Evolutionary conservation across 1,140 invertebrate species (phyloP).

Genomic region (Ostrea denselamellosa): DNA sequence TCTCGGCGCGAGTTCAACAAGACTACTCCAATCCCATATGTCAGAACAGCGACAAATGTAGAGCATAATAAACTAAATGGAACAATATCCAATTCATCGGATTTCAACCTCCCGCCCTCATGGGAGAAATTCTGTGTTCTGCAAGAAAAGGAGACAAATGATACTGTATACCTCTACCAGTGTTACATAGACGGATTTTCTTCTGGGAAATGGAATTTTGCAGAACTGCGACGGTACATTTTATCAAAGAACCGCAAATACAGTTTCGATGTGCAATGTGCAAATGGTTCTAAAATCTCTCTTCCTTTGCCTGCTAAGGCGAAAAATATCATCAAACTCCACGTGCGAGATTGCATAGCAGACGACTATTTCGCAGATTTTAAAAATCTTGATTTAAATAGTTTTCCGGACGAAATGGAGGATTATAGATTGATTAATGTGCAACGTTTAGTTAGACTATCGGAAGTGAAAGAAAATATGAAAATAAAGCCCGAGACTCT

Average conservation of each 20-base stretch:
- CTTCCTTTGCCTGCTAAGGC: background rate
- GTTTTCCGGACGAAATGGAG: slow-evolving; percentile 1
- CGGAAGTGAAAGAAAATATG: background rate
- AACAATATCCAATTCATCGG: background rate
- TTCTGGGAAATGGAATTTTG: background rate
- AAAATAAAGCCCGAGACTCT: background rate
- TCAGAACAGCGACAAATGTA: background rate
- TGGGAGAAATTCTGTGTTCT: background rate
- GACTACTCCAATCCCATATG: background rate
- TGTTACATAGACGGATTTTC: background rate
- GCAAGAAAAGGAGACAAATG: background rate
- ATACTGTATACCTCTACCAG: background rate
- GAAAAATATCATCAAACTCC: slow-evolving; percentile 3
- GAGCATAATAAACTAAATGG: background rate
- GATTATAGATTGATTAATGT: background rate
- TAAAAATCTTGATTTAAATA: background rate
- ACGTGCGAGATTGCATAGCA: background rate
- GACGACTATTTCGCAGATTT: background rate
- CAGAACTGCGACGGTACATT: background rate
- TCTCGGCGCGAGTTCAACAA: background rate
- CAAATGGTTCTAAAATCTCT: background rate
- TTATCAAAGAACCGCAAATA: background rate
- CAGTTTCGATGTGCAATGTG: background rate
- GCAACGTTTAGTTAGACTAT: background rate
- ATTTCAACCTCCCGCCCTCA: background rate